Conservation (phyloP, 2,888 invertebrate species). For the Caenorhabditis angaria region DNA sequence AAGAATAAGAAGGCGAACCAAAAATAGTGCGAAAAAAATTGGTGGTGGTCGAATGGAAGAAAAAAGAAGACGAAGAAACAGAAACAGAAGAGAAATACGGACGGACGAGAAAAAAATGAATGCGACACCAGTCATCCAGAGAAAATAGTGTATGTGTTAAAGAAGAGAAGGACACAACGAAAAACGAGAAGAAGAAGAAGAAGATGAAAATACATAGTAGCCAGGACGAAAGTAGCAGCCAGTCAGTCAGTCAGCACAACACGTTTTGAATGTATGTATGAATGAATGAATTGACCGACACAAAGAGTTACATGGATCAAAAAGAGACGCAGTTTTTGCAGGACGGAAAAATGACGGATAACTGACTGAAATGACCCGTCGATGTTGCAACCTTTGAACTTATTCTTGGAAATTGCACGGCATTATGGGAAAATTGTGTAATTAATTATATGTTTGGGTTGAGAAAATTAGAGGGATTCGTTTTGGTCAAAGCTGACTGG, state of each 20-base stretch:
- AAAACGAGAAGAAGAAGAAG: background rate
- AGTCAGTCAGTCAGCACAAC: background rate
- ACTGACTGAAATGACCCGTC: too few relatives aligned
- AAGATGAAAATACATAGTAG: background rate
- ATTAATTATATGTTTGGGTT: too few relatives aligned
- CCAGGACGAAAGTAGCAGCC: background rate
- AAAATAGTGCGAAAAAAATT: constrained; percentile 2
- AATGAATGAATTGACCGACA: constrained; percentile 5
- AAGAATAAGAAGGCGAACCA: too few relatives aligned
- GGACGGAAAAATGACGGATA: background rate
- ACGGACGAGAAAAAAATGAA: background rate
- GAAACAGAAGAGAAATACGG: background rate
- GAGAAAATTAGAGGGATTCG: too few relatives aligned
- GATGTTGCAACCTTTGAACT: too few relatives aligned
- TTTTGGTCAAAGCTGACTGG: too few relatives aligned
- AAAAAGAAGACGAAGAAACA: background rate
- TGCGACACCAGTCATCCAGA: constrained; percentile 4
- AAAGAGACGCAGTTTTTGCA: background rate
- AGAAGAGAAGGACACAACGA: background rate
- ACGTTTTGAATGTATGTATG: background rate
- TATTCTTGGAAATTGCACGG: too few relatives aligned
- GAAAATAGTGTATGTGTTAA: background rate
- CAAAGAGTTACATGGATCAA: background rate
- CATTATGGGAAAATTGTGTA: too few relatives aligned
- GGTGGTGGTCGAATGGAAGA: background rate